Percentiles rank a stretch among this genome's conserved stretches.
phyloP scores from a whole-genome alignment of 2,797 vertebrate genomes.

The Erithacus rubecula region DNA sequence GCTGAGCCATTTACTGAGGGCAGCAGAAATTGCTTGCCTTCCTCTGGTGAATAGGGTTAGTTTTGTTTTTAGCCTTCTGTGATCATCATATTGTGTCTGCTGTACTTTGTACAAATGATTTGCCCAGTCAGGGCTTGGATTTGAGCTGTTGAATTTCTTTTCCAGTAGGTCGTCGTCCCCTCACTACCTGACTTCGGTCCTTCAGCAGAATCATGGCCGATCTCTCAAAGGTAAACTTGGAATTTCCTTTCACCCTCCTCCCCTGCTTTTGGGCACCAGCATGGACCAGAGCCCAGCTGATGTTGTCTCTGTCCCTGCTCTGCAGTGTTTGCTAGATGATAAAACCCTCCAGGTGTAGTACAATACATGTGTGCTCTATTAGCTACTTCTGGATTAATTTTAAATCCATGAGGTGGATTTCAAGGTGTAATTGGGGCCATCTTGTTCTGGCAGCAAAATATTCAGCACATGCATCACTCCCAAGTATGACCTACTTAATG shows the following conservation, averaged over 20 bases:
- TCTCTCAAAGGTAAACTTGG: slow-evolving; percentile 90
- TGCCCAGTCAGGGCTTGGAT: neutral
- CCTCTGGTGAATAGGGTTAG: neutral
- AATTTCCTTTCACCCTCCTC: neutral
- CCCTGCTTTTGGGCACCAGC: neutral
- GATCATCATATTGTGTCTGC: neutral
- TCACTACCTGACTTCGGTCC: slow-evolving; percentile 84
- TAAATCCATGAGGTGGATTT: neutral
- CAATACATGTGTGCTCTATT: neutral
- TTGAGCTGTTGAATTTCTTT: slow-evolving; percentile 56
- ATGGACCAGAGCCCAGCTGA: neutral
- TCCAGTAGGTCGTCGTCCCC: slow-evolving; percentile 92
- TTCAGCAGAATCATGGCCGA: slow-evolving; percentile 85
- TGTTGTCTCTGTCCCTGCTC: neutral
- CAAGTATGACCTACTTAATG: neutral
- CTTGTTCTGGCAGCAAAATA: neutral
- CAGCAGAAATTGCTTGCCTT: neutral
- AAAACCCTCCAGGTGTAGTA: too few species aligned
- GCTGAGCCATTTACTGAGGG: neutral
- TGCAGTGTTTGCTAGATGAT: neutral
- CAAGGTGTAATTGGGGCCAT: neutral
- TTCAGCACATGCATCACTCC: neutral
- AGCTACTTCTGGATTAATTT: neutral
- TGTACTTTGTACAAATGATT: neutral
- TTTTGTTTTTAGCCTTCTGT: neutral